These are phyloP conservation scores for Therioaphis trifolii DNA, from an alignment of 2,888 invertebrate species.

Conservation along the genomic window DNA sequence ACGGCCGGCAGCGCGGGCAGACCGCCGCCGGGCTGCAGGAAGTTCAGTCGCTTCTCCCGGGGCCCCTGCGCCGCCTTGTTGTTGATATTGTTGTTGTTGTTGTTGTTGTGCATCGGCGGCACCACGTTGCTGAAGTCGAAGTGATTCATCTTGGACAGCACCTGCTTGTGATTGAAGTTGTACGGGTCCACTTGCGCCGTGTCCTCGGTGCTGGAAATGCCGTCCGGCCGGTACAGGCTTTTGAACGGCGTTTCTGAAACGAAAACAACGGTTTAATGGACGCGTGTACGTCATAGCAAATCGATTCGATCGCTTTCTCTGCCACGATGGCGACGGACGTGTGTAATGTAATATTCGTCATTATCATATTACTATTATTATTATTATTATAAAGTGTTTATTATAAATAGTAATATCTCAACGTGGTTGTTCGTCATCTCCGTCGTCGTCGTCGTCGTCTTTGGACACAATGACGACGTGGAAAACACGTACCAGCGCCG, in stretches of 20 bases:
- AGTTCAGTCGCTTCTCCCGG: conserved; percentile 51
- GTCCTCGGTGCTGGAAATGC: conserved; percentile 45
- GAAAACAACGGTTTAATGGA: not conserved
- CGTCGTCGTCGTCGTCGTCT: not conserved
- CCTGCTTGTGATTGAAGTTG: conserved; percentile 58
- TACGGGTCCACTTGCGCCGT: conserved; percentile 17
- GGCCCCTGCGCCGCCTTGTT: not conserved
- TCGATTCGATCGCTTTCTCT: conserved; percentile 12
- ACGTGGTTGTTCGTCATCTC: not conserved
- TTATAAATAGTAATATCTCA: not conserved
- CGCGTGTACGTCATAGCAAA: not conserved
- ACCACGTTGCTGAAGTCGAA: conserved; percentile 57
- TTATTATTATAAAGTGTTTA: not conserved
- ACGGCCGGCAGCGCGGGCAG: not conserved
- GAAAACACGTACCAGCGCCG: not conserved
- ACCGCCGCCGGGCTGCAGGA: conserved; percentile 1
- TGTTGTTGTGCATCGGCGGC: conserved; percentile 16
- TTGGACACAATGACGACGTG: conserved; percentile 11
- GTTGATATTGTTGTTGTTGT: no score
- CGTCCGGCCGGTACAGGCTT: not conserved
- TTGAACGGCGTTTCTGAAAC: conserved; percentile 27
- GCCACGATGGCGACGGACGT: not conserved
- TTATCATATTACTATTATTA: not conserved
- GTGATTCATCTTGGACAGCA: conserved; percentile 57
- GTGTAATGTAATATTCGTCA: no score